These are phyloP conservation scores for Trematocara unimaculatum DNA, from an alignment of 2,113 vertebrate species.

Conservation along the genomic window DNA sequence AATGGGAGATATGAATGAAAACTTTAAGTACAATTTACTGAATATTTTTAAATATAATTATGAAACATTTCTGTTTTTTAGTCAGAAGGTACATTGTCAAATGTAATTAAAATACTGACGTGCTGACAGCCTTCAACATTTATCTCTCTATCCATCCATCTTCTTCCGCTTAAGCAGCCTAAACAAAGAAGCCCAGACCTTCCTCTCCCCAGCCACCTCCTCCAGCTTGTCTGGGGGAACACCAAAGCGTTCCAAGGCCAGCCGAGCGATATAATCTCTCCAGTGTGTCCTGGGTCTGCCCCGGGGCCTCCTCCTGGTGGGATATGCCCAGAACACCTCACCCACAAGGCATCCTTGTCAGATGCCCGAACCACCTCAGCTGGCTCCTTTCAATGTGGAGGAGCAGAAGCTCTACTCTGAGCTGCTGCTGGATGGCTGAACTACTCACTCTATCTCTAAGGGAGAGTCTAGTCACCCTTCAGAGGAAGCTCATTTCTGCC, in stretches of 20 bases:
- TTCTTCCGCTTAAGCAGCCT: rapidly evolving
- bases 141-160: rapidly evolving
- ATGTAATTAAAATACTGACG: neutral
- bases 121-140: neutral
- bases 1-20: neutral
- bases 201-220: rapidly evolving
- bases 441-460: neutral
- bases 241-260: rapidly evolving
- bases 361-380: no score
- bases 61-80: rapidly evolving
- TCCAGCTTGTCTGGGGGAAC: rapidly evolving
- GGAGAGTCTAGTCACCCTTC: rapidly evolving
- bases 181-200: rapidly evolving
- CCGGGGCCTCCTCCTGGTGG: rapidly evolving
- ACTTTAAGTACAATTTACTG: neutral
- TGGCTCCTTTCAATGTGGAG: no score
- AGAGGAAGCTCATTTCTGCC: neutral
- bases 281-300: neutral
- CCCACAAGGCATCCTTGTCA: neutral
- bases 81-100: rapidly evolving
- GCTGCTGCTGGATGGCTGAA: neutral
- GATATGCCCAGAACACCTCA: rapidly evolving
- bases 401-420: neutral
- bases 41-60: neutral
- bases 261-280: neutral